Base-by-base conservation (phyloP, 2,113 vertebrate genomes). In the Gadus chalcogrammus region DNA sequence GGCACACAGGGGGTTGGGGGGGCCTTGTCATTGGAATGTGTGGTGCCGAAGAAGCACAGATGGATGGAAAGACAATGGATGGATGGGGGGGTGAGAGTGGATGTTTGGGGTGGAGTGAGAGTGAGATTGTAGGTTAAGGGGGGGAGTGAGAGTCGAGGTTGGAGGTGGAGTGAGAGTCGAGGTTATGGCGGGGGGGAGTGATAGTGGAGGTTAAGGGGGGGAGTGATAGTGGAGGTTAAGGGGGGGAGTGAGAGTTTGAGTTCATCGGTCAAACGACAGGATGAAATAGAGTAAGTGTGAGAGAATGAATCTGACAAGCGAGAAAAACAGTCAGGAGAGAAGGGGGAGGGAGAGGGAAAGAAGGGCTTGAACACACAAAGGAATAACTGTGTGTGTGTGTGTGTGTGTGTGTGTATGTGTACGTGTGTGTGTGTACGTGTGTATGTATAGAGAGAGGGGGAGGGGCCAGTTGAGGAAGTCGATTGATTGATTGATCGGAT, bases 251-350 rank as follows among this genome's bases (percentile, higher is more conserved):
- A 16, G 5, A 8, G 38, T 1, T 3, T 3, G 3, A 42, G 38
- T 42, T 3, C n/a, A n/a, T n/a, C 5, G 38, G 38, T 42, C 38
- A 8, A 42, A 8, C 3, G 38, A 42, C 38, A 56, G 55, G 55
- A 56, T 17, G 18, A 13, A 64, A 42, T 42, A 5, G 38, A 42
- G 38, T 42, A 38, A 38, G 31, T 38, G 15, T 17, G 55, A 3
- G 17, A n/a, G 55, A 3, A 2, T 56, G 55, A 15, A 56, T 11
- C 15, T 17, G 81, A 76, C 20, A 35, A 59, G 22, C 72, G 53
- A 72, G 75, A 76, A 77, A 80, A 71, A 61, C 70, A 78, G 64
- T 13, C 28, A 42, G 76, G 59, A 56, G 55, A 56, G 17, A 1
- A n/a, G 55, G 55, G 55, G 4, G 2, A 56, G 17, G 12, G 55